These are phyloP conservation scores for Epistrophella euchroma DNA, from an alignment of 2,888 invertebrate species.

Conservation along the genomic window DNA sequence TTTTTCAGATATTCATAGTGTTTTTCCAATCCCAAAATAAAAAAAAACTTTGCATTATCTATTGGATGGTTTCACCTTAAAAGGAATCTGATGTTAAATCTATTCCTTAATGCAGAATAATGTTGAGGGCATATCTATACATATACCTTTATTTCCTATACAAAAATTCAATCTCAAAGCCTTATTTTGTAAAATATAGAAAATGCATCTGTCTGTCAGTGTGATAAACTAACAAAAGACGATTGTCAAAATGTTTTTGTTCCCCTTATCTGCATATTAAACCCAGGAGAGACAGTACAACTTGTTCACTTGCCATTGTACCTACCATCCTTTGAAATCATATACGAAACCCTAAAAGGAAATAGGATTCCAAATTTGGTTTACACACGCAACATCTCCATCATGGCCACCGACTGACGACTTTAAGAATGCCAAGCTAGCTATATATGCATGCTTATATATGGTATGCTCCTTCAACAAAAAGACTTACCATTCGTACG, in stretches of 20 bases:
- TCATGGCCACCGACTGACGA: slow-evolving; percentile 35
- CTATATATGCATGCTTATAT: too few species aligned
- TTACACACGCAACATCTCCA: slow-evolving; percentile 69
- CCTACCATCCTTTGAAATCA: slow-evolving; percentile 38
- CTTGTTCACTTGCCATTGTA: slow-evolving; percentile 35
- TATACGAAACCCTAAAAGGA: slow-evolving; percentile 42
- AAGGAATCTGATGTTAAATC: neutral
- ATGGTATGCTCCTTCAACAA: neutral
- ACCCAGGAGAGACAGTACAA: slow-evolving; percentile 9
- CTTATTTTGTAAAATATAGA: slow-evolving; percentile 37
- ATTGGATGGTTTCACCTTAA: neutral
- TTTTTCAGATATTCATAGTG: neutral
- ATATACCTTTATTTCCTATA: neutral
- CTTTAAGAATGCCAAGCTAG: slow-evolving; percentile 23
- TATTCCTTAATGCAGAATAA: slow-evolving; percentile 3
- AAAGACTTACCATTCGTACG: slow-evolving; percentile 82
- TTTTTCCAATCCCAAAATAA: neutral
- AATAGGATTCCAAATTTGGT: slow-evolving; percentile 56
- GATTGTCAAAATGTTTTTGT: slow-evolving; percentile 31
- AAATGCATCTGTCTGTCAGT: slow-evolving; percentile 35
- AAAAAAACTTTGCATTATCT: slow-evolving; percentile 9
- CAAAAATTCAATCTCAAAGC: slow-evolving; percentile 9
- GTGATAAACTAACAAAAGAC: slow-evolving; percentile 20
- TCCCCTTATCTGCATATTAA: neutral
- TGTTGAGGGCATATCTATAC: neutral